Evolutionary conservation across 2,797 vertebrate species (phyloP), one percentile per base, ranked within the genome.

Genomic region (Lepidocolaptes lacrymiger): DNA sequence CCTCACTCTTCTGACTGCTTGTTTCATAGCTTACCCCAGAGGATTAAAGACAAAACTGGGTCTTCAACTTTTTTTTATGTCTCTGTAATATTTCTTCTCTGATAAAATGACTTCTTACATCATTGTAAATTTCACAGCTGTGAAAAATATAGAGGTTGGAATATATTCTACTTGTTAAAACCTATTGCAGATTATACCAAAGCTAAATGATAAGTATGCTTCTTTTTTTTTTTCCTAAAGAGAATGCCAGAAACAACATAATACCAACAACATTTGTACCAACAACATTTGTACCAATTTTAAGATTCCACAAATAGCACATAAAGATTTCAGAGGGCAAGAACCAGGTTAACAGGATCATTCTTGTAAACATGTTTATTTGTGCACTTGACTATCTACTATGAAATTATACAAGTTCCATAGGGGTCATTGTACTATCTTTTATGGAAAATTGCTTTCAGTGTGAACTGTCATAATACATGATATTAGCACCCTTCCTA

Each of bases 11-110:
- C 95, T 97, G 97, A 98, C 97, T 98, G 98, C 98, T 98, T 98
- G 97, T 98, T 97, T 97, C 98, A 96, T 98, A 98, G 97, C 98
- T 98, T 97, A 96, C 76, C 97, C 94, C 85, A 97, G 96, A 98
- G 94, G 98, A 98, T 98, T 98, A 98, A 98, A 98, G 95, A 98
- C 88, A 97, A 97, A 98, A 97, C 97, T 98, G 98, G 98, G 97
- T 98, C 97, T 98, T 97, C 97, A 97, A 96, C 32, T 95, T 97
- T 97, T 96, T 97, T 97, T 96, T 94, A 95, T 96, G 98, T 98
- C 97, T 98, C 97, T 98, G 97, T 98, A 97, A 95, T 97, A 96
- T 97, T 97, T 98, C 95, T 97, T 98, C 95, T 98, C 95, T 96
- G 94, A 69, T 96, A 93, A 96, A 97, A 72, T 95, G 87, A 94